Evolutionary conservation across 2,797 vertebrate species (phyloP).

Genomic region (Lerista edwardsae): DNA sequence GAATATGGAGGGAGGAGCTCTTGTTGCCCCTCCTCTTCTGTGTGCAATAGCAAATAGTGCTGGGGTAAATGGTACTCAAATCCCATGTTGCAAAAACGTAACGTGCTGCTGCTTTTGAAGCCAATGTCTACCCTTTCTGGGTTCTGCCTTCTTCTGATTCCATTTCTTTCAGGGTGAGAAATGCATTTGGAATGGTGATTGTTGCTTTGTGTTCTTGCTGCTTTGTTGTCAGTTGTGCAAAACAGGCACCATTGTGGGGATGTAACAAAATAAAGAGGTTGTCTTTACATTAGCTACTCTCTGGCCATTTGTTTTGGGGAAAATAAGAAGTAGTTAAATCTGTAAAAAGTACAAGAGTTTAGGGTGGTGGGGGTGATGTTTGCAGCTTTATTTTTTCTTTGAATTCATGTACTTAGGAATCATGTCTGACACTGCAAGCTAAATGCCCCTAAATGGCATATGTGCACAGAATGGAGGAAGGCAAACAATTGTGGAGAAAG

Average conservation of each 20-base stretch:
- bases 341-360: not conserved
- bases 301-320: slow-evolving; percentile 29
- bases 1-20: not conserved
- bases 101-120: not conserved
- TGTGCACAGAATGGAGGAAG: not conserved
- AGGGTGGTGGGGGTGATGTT: not conserved
- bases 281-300: slow-evolving; percentile 58
- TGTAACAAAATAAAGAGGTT: slow-evolving; percentile 75
- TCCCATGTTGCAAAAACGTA: not conserved
- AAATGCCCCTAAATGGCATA: not conserved
- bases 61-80: not conserved
- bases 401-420: not conserved
- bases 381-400: not conserved
- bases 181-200: slow-evolving; percentile 36
- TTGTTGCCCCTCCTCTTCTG: not conserved
- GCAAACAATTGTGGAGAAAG: not conserved
- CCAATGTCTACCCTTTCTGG: slow-evolving; percentile 48
- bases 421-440: not conserved
- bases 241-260: slow-evolving; percentile 60
- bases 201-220: slow-evolving; percentile 54
- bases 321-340: not conserved
- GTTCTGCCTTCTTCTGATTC: slow-evolving; percentile 44
- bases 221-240: slow-evolving; percentile 66
- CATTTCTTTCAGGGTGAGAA: slow-evolving; percentile 45
- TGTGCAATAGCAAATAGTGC: not conserved